phyloP scores from a whole-genome alignment of 2,797 vertebrate species.

The Garrulus glandarius region DNA sequence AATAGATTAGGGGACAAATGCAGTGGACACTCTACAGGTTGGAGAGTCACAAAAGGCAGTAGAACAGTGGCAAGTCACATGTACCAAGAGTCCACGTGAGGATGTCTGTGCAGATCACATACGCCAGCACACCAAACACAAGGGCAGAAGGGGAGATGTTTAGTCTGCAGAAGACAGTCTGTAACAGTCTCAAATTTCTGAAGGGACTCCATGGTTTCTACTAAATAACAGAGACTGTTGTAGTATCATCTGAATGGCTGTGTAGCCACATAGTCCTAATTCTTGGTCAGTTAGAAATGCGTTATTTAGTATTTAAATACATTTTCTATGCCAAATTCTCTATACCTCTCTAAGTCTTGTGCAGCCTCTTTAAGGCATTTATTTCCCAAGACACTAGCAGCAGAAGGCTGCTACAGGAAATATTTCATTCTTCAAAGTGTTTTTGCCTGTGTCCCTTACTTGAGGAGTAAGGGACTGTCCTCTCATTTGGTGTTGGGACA shows the following conservation, averaged over 20 bases:
- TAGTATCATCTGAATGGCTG: neutral
- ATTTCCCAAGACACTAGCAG: neutral
- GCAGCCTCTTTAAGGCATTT: neutral
- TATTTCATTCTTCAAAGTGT: neutral
- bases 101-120: neutral
- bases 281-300: neutral
- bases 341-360: neutral
- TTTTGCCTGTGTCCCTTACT: neutral
- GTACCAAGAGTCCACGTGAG: neutral
- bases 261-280: neutral
- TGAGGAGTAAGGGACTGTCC: neutral
- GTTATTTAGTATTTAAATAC: neutral
- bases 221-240: neutral
- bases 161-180: neutral
- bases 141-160: neutral
- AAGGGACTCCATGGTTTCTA: neutral
- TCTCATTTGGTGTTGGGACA: neutral
- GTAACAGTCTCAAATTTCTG: neutral
- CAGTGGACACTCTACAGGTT: neutral
- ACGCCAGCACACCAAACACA: neutral
- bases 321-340: neutral
- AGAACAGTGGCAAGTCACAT: neutral
- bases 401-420: neutral
- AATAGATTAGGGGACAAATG: neutral
- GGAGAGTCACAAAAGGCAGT: neutral